Percentiles rank a stretch among this genome's conserved stretches.
Conservation (phyloP, 2,797 vertebrate species). For the Knipowitschia caucasica region DNA sequence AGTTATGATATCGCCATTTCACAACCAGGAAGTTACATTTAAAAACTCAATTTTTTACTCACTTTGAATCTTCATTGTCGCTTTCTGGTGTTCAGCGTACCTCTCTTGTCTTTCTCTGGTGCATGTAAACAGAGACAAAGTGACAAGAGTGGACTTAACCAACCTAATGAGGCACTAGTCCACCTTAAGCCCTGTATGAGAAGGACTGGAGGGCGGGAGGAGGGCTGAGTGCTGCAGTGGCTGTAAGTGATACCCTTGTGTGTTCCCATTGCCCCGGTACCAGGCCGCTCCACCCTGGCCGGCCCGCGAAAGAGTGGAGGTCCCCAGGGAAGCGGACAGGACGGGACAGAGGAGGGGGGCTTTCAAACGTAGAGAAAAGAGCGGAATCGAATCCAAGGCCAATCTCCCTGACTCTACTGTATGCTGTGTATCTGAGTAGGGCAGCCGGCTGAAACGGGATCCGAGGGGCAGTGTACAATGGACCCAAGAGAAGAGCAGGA, state of each 20-base stretch:
- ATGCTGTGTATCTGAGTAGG: slow-evolving; percentile 77
- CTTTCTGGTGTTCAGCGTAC: too few relatives aligned
- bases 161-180: slow-evolving; percentile 4
- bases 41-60: too few relatives aligned
- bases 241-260: slow-evolving; percentile 85
- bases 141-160: not conserved
- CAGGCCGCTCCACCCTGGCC: slow-evolving; percentile 79
- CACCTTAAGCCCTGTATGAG: not conserved
- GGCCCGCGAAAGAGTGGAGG: slow-evolving; percentile 80
- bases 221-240: slow-evolving; percentile 37
- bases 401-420: slow-evolving; percentile 82
- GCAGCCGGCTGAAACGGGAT: slow-evolving; percentile 80
- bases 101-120: not conserved
- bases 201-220: slow-evolving; percentile 32
- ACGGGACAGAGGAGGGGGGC: slow-evolving; percentile 55
- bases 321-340: slow-evolving; percentile 79
- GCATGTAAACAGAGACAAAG: not conserved
- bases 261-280: slow-evolving; percentile 79
- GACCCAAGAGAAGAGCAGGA: slow-evolving; percentile 40
- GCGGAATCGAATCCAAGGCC: slow-evolving; percentile 78
- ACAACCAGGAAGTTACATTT: too few relatives aligned
- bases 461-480: slow-evolving; percentile 76
- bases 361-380: slow-evolving; percentile 81
- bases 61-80: not conserved
- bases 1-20: too few relatives aligned